Conservation (phyloP, 1,140 invertebrate genomes). For the Hyles vespertilio region DNA sequence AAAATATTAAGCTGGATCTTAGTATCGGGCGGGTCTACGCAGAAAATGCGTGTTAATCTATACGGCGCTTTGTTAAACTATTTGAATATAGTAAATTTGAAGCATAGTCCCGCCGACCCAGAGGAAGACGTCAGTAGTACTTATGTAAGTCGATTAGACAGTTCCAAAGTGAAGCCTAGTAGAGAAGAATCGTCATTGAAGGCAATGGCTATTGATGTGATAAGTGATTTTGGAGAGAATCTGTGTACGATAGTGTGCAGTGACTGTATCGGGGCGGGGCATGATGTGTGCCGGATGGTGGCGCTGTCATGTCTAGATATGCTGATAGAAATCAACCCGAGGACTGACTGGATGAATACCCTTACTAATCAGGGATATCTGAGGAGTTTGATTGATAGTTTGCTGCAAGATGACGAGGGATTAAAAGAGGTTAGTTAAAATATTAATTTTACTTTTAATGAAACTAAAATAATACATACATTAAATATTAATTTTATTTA, state of each 20-base stretch:
- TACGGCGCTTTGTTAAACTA: conserved; percentile 86
- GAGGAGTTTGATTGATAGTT: conserved; percentile 87
- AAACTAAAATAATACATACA: neutral
- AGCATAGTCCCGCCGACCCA: conserved; percentile 45
- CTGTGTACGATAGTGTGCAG: conserved; percentile 89
- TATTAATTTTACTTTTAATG: neutral
- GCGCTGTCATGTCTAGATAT: conserved; percentile 88
- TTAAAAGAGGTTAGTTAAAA: conserved; percentile 74
- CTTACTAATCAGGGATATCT: conserved; percentile 88
- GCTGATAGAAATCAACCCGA: conserved; percentile 85
- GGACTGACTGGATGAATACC: conserved; percentile 84
- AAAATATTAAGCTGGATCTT: conserved; percentile 84
- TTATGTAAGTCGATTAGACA: conserved; percentile 79
- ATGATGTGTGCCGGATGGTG: conserved; percentile 93
- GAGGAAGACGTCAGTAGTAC: conserved; percentile 52
- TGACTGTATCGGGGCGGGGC: conserved; percentile 90
- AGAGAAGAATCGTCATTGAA: conserved; percentile 60
- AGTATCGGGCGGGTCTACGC: conserved; percentile 82
- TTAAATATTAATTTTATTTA: neutral
- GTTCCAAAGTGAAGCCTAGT: conserved; percentile 54
- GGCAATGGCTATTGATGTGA: conserved; percentile 61
- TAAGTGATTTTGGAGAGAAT: conserved; percentile 84
- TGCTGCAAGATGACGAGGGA: conserved; percentile 84
- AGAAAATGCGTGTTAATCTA: conserved; percentile 89
- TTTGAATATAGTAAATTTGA: conserved; percentile 84